Evolutionary conservation across 1,140 invertebrate genomes (phyloP).

Genomic region (Agrilus planipennis): DNA sequence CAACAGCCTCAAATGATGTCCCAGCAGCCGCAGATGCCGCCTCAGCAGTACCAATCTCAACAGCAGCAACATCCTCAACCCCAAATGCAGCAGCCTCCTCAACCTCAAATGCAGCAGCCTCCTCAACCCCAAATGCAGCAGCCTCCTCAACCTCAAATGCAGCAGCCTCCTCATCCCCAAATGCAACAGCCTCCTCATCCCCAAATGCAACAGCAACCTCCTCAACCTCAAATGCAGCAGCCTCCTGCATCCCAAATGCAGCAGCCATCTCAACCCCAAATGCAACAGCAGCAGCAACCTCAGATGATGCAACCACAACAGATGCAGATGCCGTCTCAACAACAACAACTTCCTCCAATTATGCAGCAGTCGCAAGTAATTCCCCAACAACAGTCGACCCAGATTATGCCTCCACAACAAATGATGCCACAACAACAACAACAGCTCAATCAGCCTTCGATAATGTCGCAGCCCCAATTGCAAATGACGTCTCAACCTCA

Average conservation of each 20-base stretch:
- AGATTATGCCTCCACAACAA: slow-evolving; percentile 32
- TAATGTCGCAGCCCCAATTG: slow-evolving; percentile 9
- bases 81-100: too few species aligned
- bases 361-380: slow-evolving; percentile 15
- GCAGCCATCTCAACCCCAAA: slow-evolving; percentile 9
- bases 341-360: slow-evolving; percentile 19
- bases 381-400: slow-evolving; percentile 27
- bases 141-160: slow-evolving; percentile 12
- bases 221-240: slow-evolving; percentile 9
- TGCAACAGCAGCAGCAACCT: slow-evolving; percentile 6
- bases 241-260: slow-evolving; percentile 4
- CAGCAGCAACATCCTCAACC: too few species aligned
- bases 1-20: slow-evolving; percentile 15
- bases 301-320: background rate
- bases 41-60: slow-evolving; percentile 14
- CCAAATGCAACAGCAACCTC: slow-evolving; percentile 7
- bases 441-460: background rate
- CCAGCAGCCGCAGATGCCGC: slow-evolving; percentile 17
- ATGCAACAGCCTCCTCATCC: slow-evolving; percentile 5
- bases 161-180: slow-evolving; percentile 15
- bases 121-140: background rate
- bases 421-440: background rate
- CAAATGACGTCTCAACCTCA: too few species aligned
- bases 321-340: slow-evolving; percentile 16
- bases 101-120: slow-evolving; percentile 9